phyloP scores from a whole-genome alignment of 2,113 vertebrate species.

The Elephantulus edwardii region DNA sequence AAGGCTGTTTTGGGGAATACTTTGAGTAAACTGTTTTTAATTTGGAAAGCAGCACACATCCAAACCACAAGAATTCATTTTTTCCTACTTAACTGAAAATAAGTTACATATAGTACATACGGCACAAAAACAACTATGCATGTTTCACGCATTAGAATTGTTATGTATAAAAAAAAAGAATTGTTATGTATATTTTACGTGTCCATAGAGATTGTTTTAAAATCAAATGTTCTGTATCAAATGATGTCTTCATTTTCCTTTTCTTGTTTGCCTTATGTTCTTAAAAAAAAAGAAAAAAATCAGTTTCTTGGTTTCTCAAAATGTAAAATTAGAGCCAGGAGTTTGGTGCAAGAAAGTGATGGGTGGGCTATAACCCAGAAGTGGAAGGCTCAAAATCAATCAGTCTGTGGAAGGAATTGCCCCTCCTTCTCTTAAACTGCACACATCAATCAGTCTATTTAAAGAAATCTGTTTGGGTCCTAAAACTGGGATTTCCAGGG shows the following conservation, averaged over 20 bases:
- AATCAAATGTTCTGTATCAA: background rate
- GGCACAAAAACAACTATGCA: background rate
- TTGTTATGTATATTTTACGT: background rate
- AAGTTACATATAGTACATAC: background rate
- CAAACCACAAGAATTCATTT: background rate
- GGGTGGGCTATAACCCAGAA: background rate
- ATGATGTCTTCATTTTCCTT: constrained; percentile 21
- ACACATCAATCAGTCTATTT: background rate
- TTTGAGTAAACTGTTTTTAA: constrained; percentile 27
- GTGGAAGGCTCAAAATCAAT: background rate
- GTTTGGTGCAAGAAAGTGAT: background rate
- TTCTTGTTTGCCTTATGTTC: constrained; percentile 34
- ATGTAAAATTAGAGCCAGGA: constrained; percentile 9
- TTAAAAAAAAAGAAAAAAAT: background rate
- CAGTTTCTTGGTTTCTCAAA: constrained; percentile 54
- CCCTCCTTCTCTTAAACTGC: no score
- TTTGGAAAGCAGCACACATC: background rate
- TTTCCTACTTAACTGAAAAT: constrained; percentile 43
- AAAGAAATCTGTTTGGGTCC: background rate
- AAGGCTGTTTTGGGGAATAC: background rate
- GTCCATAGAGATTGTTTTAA: constrained; percentile 17
- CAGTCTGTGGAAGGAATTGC: background rate
- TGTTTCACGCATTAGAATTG: background rate
- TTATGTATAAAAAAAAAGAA: background rate
- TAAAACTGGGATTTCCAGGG: no score